Evolutionary conservation across 2,797 vertebrate species (phyloP).

Genomic region (Typhlichthys eigenmanni): DNA sequence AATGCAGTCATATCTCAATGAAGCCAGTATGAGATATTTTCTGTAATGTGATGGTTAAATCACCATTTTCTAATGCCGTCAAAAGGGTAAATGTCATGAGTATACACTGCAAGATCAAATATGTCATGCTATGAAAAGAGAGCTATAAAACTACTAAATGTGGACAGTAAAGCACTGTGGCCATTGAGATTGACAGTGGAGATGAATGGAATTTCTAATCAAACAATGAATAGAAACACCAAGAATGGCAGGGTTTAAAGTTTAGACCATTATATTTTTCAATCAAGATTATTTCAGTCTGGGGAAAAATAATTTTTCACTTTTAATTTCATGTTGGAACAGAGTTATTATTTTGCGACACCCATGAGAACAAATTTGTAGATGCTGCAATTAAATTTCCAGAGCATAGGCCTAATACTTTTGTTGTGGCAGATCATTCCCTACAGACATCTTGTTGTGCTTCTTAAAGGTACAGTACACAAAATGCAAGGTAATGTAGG

Average conservation of each 20-base stretch:
- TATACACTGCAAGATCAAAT: too few species aligned
- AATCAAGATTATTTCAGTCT: constrained; percentile 65
- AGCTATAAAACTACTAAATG: constrained; percentile 49
- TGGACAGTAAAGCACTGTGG: constrained; percentile 49
- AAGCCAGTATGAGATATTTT: constrained; percentile 33
- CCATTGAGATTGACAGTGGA: constrained; percentile 65
- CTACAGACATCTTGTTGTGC: constrained; percentile 57
- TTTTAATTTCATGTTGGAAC: constrained; percentile 77
- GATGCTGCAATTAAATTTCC: constrained; percentile 81
- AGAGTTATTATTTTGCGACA: constrained; percentile 78
- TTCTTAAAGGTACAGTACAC: constrained; percentile 24
- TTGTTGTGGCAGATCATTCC: constrained; percentile 59
- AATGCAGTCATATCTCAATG: constrained; percentile 22
- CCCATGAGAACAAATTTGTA: constrained; percentile 75
- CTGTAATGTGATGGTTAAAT: constrained; percentile 29
- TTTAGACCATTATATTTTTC: constrained; percentile 61
- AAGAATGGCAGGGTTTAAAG: constrained; percentile 59
- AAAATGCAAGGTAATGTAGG: constrained; percentile 5
- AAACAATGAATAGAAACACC: constrained; percentile 61
- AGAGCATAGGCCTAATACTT: constrained; percentile 67
- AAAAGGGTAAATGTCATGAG: too few species aligned
- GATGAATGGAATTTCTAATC: constrained; percentile 61
- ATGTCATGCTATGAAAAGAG: constrained; percentile 17
- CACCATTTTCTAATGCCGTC: not conserved
- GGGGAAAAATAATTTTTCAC: constrained; percentile 49